Percentiles rank a stretch among this genome's conserved stretches.
Evolutionary conservation across 2,888 invertebrate species (phyloP).

Genomic region (Sarcophaga caerulescens): DNA sequence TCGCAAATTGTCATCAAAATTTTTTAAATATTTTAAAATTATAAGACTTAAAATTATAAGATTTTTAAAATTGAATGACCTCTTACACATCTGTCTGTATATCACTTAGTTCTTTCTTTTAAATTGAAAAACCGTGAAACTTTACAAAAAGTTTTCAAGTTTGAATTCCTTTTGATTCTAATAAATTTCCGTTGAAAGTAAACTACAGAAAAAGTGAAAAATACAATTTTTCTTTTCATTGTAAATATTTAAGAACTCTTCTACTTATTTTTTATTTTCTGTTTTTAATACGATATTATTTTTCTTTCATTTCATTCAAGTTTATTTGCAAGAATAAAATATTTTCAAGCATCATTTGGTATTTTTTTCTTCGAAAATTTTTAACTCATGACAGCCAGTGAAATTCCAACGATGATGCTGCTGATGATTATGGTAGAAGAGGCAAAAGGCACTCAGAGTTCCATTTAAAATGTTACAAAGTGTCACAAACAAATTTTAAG

Average conservation of each 20-base stretch:
- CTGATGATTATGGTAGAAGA: neutral
- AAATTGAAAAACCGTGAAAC: no score
- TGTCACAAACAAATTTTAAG: slow-evolving; percentile 24
- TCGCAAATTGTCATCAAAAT: no score
- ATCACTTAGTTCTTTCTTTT: no score
- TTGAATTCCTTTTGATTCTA: neutral
- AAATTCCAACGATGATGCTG: neutral
- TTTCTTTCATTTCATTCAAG: slow-evolving; percentile 19
- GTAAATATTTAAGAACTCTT: neutral
- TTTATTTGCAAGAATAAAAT: slow-evolving; percentile 26
- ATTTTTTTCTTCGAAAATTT: neutral
- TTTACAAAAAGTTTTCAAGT: no score
- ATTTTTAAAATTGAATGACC: no score
- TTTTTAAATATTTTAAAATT: no score
- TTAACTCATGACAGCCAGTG: neutral
- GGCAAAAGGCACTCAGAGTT: neutral
- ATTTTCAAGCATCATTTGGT: slow-evolving; percentile 41
- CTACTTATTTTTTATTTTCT: neutral
- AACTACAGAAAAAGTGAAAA: neutral
- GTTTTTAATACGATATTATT: neutral
- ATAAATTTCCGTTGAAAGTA: neutral
- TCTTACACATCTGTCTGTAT: no score
- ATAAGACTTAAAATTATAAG: no score
- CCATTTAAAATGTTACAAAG: neutral
- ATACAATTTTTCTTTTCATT: neutral